Evolutionary conservation across 35 echinoderm and acorn worm genomes (phyloP).

Genomic region (Diadema setosum): DNA sequence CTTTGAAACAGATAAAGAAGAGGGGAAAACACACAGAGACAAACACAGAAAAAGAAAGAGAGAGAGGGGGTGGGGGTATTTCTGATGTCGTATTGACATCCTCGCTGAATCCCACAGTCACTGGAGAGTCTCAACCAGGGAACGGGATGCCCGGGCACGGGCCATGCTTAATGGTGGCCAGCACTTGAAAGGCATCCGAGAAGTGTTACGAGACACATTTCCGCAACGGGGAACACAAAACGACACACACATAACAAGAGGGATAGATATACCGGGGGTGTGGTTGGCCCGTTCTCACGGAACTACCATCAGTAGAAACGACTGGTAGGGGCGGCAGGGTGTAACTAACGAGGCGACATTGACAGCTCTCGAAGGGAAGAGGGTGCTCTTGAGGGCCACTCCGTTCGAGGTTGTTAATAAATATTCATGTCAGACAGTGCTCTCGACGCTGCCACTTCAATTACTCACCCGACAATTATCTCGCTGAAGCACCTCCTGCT

Average conservation of each 20-base stretch:
- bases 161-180: not conserved
- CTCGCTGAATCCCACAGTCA: too few species aligned
- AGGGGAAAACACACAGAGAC: too few species aligned
- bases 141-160: not conserved
- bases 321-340: not conserved
- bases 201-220: not conserved
- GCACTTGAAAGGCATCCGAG: not conserved
- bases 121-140: too few species aligned
- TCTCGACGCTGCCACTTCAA: not conserved
- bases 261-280: too few species aligned
- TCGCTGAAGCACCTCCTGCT: not conserved
- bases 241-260: too few species aligned
- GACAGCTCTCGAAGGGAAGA: not conserved
- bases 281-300: not conserved
- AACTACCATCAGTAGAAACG: not conserved
- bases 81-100: too few species aligned
- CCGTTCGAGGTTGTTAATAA: not conserved
- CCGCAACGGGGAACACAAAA: too few species aligned
- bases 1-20: too few species aligned
- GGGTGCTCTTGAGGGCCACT: not conserved
- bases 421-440: constrained; percentile 1
- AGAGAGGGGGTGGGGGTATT: too few species aligned
- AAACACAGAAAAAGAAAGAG: too few species aligned
- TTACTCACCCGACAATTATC: not conserved
- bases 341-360: not conserved